A percentile compares a stretch with the other conserved stretches of the same genome.
Evolutionary conservation across 2,797 vertebrate species (phyloP).

Genomic region (Odontamblyopus rebecca): DNA sequence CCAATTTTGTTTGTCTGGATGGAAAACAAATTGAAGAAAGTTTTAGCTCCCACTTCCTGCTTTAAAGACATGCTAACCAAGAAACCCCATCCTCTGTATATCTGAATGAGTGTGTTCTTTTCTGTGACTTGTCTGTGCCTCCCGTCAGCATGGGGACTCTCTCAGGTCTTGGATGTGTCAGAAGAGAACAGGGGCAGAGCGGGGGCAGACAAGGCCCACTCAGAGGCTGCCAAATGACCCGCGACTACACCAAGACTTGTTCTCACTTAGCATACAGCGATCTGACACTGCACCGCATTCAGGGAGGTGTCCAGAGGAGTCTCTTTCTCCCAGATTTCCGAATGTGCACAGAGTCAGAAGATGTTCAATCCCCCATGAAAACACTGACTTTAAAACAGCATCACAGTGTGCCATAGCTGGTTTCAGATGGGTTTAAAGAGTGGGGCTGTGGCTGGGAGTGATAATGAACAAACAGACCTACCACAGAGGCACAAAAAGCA

Average conservation of each 20-base stretch:
- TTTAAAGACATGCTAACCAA: neutral
- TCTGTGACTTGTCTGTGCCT: slow-evolving; percentile 25
- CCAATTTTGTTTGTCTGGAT: neutral
- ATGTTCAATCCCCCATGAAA: slow-evolving; percentile 38
- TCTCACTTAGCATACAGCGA: slow-evolving; percentile 30
- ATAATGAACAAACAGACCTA: slow-evolving; percentile 38
- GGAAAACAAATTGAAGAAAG: neutral
- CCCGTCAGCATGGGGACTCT: slow-evolving; percentile 15
- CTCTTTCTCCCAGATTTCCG: slow-evolving; percentile 20
- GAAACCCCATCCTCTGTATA: neutral
- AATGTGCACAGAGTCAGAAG: slow-evolving; percentile 32
- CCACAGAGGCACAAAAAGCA: slow-evolving; percentile 26
- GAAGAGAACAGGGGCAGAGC: slow-evolving; percentile 5
- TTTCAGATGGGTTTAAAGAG: slow-evolving; percentile 45
- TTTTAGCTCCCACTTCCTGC: neutral
- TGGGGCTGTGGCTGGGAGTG: slow-evolving; percentile 33
- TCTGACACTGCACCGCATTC: slow-evolving; percentile 28
- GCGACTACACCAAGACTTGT: slow-evolving; percentile 24
- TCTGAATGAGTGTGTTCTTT: slow-evolving; percentile 2
- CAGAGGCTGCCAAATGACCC: slow-evolving; percentile 32
- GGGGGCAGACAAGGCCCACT: slow-evolving; percentile 28
- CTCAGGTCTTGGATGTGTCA: slow-evolving; percentile 28
- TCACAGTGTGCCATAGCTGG: slow-evolving; percentile 34
- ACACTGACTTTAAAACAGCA: slow-evolving; percentile 41
- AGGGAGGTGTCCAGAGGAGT: slow-evolving; percentile 38